Evolutionary conservation across 1,140 invertebrate genomes (phyloP).

Genomic region (Lordiphosa mommai): DNA sequence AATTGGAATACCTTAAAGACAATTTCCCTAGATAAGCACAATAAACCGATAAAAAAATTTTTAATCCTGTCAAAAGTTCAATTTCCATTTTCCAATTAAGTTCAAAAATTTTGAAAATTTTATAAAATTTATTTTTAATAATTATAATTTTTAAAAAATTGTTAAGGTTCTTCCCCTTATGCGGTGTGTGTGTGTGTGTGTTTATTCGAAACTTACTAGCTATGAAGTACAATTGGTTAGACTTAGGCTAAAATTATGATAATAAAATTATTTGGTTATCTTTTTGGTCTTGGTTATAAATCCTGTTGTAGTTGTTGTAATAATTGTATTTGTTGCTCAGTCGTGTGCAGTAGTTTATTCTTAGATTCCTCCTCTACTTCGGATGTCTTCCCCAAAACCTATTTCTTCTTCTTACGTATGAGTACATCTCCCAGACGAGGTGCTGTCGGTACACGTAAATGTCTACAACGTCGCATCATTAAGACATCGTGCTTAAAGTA

Average conservation of each 20-base stretch:
- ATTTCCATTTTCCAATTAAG: no score
- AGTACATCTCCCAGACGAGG: slow-evolving; percentile 69
- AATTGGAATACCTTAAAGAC: no score
- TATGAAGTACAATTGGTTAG: slow-evolving; percentile 81
- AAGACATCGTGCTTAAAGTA: slow-evolving; percentile 86
- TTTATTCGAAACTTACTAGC: slow-evolving; percentile 81
- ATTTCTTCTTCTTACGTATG: slow-evolving; percentile 66
- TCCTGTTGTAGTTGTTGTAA: slow-evolving; percentile 49
- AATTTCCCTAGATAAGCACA: no score
- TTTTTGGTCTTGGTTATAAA: slow-evolving; percentile 75
- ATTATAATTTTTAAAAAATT: background rate
- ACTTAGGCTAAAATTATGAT: slow-evolving; percentile 40
- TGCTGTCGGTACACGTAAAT: slow-evolving; percentile 69
- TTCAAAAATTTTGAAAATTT: background rate
- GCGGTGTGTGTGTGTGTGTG: slow-evolving; percentile 10
- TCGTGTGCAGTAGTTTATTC: slow-evolving; percentile 43
- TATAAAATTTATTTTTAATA: background rate
- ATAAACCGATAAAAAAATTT: no score
- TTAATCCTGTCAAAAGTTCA: no score
- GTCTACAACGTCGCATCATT: slow-evolving; percentile 85
- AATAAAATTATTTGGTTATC: slow-evolving; percentile 73
- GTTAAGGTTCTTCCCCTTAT: background rate
- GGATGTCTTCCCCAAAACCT: slow-evolving; percentile 15
- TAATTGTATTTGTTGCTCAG: slow-evolving; percentile 63
- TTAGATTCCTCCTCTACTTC: background rate